Percentiles rank a stretch among this genome's conserved stretches.
phyloP scores from a whole-genome alignment of 2,888 invertebrate species.

The Phrixothrix hirtus region DNA sequence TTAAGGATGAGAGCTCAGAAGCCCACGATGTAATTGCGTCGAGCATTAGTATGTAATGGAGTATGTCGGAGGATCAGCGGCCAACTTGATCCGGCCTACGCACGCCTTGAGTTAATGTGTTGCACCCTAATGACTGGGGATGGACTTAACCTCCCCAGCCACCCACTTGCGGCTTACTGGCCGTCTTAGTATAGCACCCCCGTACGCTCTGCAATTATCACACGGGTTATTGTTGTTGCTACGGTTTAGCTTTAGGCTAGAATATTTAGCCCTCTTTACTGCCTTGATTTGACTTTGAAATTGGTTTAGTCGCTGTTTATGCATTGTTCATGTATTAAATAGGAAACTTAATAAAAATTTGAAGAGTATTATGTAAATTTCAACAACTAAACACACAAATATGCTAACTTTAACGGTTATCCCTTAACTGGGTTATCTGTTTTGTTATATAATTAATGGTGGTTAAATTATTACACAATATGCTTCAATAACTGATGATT shows the following conservation, averaged over 20 bases:
- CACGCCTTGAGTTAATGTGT: conserved; percentile 54
- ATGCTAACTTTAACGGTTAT: not conserved
- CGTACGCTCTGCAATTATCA: conserved; percentile 51
- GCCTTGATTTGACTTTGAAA: conserved; percentile 55
- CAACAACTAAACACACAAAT: not conserved
- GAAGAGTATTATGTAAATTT: conserved; percentile 12
- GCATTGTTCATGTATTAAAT: conserved; percentile 32
- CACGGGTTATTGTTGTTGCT: conserved; percentile 56
- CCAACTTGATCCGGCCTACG: conserved; percentile 52
- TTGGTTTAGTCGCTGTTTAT: conserved; percentile 46
- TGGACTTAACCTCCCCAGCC: conserved; percentile 39
- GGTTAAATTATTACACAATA: not conserved
- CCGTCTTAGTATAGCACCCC: conserved; percentile 43
- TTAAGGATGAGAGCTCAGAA: conserved; percentile 24
- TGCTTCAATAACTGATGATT: too few relatives aligned
- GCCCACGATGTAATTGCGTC: conserved; percentile 37
- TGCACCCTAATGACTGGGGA: conserved; percentile 53
- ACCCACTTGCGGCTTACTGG: conserved; percentile 43
- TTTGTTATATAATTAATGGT: not conserved
- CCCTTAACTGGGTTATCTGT: not conserved
- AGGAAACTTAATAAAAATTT: conserved; percentile 9
- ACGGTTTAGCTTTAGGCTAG: conserved; percentile 51
- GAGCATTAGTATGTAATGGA: conserved; percentile 54
- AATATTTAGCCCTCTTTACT: conserved; percentile 54
- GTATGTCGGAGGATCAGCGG: conserved; percentile 51